Conservation (phyloP, 2,888 invertebrate species). For the Eupithecia dodoneata region DNA sequence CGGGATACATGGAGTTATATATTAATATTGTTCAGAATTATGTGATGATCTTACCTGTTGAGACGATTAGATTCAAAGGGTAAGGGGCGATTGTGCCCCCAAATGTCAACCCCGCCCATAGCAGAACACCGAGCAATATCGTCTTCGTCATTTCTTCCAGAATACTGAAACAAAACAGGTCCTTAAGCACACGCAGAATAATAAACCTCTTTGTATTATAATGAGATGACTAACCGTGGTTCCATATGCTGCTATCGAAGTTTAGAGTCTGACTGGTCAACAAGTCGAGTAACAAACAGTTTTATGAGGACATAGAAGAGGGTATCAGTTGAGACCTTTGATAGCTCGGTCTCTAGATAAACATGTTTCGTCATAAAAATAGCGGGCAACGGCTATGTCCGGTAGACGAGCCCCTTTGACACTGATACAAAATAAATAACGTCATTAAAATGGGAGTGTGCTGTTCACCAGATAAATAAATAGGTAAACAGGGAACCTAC, state of each 20-base stretch:
- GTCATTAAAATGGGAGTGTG: slow-evolving; percentile 10
- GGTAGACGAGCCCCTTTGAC: slow-evolving; percentile 67
- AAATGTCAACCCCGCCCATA: slow-evolving; percentile 78
- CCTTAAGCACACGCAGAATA: slow-evolving; percentile 45
- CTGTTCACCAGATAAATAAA: neutral
- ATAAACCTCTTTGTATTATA: slow-evolving; percentile 49
- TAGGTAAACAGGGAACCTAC: neutral
- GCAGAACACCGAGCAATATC: slow-evolving; percentile 73
- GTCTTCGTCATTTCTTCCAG: slow-evolving; percentile 81
- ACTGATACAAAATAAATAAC: slow-evolving; percentile 27
- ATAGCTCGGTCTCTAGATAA: slow-evolving; percentile 58
- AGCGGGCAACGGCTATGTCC: slow-evolving; percentile 33
- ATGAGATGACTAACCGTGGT: slow-evolving; percentile 56
- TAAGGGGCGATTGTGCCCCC: slow-evolving; percentile 78
- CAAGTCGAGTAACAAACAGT: slow-evolving; percentile 58
- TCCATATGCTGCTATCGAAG: slow-evolving; percentile 54
- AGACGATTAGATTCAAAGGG: slow-evolving; percentile 71
- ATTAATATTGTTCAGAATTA: neutral
- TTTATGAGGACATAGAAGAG: slow-evolving; percentile 64
- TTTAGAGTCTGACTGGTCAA: slow-evolving; percentile 63
- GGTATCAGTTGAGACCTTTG: slow-evolving; percentile 67
- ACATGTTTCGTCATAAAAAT: slow-evolving; percentile 54
- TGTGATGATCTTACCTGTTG: slow-evolving; percentile 59
- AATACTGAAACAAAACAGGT: slow-evolving; percentile 70
- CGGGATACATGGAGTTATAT: neutral